phyloP scores from a whole-genome alignment of 2,888 invertebrate species.

The Amblyteles armatorius region DNA sequence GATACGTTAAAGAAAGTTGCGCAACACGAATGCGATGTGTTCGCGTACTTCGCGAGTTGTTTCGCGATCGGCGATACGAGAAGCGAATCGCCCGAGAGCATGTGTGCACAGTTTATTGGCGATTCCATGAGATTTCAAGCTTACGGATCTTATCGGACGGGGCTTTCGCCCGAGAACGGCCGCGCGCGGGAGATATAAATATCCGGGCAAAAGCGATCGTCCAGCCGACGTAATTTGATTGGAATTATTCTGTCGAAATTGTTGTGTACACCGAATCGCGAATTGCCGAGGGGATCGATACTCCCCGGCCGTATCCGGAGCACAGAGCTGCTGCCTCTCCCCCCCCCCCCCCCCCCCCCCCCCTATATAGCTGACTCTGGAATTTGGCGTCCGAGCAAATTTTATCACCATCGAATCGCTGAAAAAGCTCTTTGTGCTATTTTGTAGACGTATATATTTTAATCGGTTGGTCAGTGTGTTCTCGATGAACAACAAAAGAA shows the following conservation, averaged over 20 bases:
- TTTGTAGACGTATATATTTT: conserved; percentile 4
- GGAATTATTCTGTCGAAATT: conserved; percentile 60
- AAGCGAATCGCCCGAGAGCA: not conserved
- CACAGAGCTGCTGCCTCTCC: conserved; percentile 13
- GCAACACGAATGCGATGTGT: not conserved
- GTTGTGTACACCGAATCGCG: conserved; percentile 44
- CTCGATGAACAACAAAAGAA: not conserved
- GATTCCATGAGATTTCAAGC: conserved; percentile 12
- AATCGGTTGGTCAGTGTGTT: not conserved
- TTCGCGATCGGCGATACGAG: not conserved
- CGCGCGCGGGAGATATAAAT: conserved; percentile 36
- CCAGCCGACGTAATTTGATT: conserved; percentile 49
- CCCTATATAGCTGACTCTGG: too few relatives aligned
- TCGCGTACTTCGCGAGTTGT: not conserved
- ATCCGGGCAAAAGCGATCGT: conserved; percentile 24
- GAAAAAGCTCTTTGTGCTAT: conserved; percentile 4
- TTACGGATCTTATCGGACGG: conserved; percentile 20
- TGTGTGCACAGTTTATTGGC: not conserved
- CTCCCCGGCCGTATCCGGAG: conserved; percentile 41
- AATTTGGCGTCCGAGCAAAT: conserved; percentile 20
- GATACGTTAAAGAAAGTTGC: not conserved
- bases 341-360: not conserved
- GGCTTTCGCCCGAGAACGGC: conserved; percentile 2
- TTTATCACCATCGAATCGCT: conserved; percentile 15
- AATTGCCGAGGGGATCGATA: conserved; percentile 55